Base-by-base conservation (phyloP, 1,140 invertebrate species). In the Panulirus ornatus region DNA sequence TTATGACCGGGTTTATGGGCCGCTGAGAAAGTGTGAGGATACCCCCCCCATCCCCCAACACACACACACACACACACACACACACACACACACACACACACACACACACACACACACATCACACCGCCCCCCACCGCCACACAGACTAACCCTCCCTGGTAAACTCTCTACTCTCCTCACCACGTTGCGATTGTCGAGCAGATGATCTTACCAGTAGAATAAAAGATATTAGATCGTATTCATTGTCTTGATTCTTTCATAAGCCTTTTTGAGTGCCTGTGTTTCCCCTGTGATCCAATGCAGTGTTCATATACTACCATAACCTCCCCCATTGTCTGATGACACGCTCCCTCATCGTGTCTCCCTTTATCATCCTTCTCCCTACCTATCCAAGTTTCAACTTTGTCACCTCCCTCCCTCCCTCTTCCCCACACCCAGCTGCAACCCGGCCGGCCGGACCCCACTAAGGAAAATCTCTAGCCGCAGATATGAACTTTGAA, bases 41-140 rank as follows among this genome's bases (percentile, higher is more conserved):
- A n/a, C n/a, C n/a, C n/a, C n/a, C n/a, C 16, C n/a, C n/a, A n/a
- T n/a, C n/a, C n/a, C n/a, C n/a, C n/a, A n/a, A 76, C 30, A 81
- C 42, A 81, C 42, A 81, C 47, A 51, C 78, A 14, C 34, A 81
- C 78, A 81, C 51, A 81, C 78, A n/a, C 9, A 81, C 36, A 81
- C 47, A 81, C 40, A 81, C 34, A 44, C n/a, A 81, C 47, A 51
- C 78, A 42, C 47, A 47, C 40, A 81, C 47, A 44, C 22, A 51
- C 34, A 81, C 78, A 81, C 34, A 81, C 78, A 27, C 27, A 81
- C 78, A 81, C 78, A 16, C 34, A 16, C 40, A 51, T 27, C n/a
- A 14, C 70, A 71, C 70, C 30, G 8, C 30, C 30, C 19, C 8
- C 30, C 8, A 11, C 30, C 30, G 9, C 70, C 27, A 27, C 19